Evolutionary conservation across 2,797 vertebrate species (phyloP), one percentile per base, ranked within the genome.

Genomic region (Leptatherina wallacei): DNA sequence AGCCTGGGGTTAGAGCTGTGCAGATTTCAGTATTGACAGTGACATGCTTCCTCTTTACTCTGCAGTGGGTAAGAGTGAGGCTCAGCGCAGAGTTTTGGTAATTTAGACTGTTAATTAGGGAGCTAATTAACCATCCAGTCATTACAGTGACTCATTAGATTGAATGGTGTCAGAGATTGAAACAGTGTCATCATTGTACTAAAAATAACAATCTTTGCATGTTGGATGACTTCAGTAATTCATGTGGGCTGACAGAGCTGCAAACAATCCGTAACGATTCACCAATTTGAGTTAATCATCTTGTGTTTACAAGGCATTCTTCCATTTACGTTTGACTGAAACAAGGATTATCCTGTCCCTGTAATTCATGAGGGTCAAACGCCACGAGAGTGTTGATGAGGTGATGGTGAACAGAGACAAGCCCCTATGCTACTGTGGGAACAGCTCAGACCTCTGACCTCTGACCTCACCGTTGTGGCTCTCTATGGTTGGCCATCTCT

Each of bases 361-460:
- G 16, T 71, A 61, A 80, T 65, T 75, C 69, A 71, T 3, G 36
- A 55, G 69, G 82, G 76, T 87, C 73, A 83, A 75, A 77, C 13
- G n/a, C 61, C 55, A 64, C 8, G 33, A 32, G 42, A 44, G 72
- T 64, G 73, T 57, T 83, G 84, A 91, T 73, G 83, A 92, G 81
- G 84, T 92, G 92, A 92, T 82, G 70, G 82, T 82, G 84, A 93
- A 61, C 88, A 92, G 91, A 92, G 65, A 91, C 85, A 69, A 83
- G 64, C 71, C 73, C 61, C 78, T 69, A 67, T 69, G 87, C 89
- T 85, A 84, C 88, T 90, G 91, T 93, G 92, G 91, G 91, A 93
- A 93, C 75, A 80, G 80, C 71, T 61, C 4, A 65, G 82, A 91
- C 92, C 92, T 87, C 74, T 73, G 82, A 91, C 92, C 92, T 87